A percentile compares a stretch with the other conserved stretches of the same genome.
Conservation (phyloP, 2,797 vertebrate genomes). For the Acrossocheilus wenchowensis region DNA sequence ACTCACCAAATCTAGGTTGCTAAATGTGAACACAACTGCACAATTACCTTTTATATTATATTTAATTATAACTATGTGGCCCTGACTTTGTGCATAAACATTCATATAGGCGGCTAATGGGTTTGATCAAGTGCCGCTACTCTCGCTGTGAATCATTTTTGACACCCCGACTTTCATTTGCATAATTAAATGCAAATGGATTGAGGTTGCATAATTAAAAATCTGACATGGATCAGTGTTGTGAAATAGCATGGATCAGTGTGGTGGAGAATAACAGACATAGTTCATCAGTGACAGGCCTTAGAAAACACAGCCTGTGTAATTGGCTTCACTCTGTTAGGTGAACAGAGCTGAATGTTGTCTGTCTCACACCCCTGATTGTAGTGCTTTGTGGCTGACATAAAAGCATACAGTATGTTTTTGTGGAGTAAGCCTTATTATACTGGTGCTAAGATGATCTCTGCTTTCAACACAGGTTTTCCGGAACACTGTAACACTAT, state of each 20-base stretch:
- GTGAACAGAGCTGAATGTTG: conserved; percentile 43
- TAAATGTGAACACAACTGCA: conserved; percentile 34
- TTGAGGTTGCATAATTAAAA: conserved; percentile 62
- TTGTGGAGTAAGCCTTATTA: neutral
- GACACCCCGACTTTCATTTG: conserved; percentile 54
- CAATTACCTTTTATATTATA: conserved; percentile 50
- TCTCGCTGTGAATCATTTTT: conserved; percentile 56
- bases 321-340: conserved; percentile 46
- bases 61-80: conserved; percentile 53
- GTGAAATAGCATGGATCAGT: conserved; percentile 48
- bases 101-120: conserved; percentile 47
- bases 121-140: conserved; percentile 41
- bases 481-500: neutral
- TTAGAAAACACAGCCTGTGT: conserved; percentile 50
- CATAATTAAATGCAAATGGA: conserved; percentile 64
- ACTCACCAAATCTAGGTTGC: neutral
- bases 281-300: conserved; percentile 47
- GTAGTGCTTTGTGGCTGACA: conserved; percentile 6
- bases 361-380: conserved; percentile 30
- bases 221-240: conserved; percentile 58
- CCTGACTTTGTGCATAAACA: conserved; percentile 50
- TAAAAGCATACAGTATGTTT: conserved; percentile 2
- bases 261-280: conserved; percentile 43
- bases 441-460: neutral
- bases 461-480: neutral